These are phyloP conservation scores for Morpho helenor DNA, from an alignment of 2,888 invertebrate genomes.

Conservation along the genomic window DNA sequence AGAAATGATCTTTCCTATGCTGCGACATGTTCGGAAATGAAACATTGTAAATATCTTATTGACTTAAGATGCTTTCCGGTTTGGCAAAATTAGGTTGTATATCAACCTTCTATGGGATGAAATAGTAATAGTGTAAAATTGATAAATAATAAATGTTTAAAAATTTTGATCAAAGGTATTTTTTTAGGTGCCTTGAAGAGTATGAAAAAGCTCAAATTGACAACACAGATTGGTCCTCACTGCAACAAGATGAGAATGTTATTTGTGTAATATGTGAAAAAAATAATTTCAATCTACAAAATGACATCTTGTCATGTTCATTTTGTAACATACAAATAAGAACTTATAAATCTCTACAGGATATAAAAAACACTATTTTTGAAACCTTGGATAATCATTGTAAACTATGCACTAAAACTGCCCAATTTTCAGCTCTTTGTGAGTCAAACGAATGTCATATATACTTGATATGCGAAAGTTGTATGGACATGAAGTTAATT, in stretches of 20 bases:
- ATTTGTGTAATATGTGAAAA: constrained; percentile 78
- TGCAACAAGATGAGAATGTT: constrained; percentile 55
- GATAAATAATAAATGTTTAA: too few relatives aligned
- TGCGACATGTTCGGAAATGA: too few relatives aligned
- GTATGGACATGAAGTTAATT: constrained; percentile 55
- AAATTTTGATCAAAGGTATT: too few relatives aligned
- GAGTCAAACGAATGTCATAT: constrained; percentile 55
- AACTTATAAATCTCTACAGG: constrained; percentile 42
- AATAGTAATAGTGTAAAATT: too few relatives aligned
- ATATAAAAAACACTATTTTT: constrained; percentile 48
- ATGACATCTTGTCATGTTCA: constrained; percentile 42
- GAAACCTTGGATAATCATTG: constrained; percentile 51
- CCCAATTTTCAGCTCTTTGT: constrained; percentile 49
- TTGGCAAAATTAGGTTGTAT: too few relatives aligned
- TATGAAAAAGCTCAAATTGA: constrained; percentile 61
- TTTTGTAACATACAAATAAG: constrained; percentile 53
- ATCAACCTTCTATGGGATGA: too few relatives aligned
- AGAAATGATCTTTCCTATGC: too few relatives aligned
- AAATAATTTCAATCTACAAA: constrained; percentile 42
- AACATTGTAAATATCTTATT: too few relatives aligned
- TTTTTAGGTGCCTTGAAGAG: constrained; percentile 59
- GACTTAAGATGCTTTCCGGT: too few relatives aligned
- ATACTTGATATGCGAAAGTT: constrained; percentile 58
- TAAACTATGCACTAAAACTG: constrained; percentile 40
- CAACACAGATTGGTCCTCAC: constrained; percentile 57